Evolutionary conservation across 1,140 invertebrate genomes (phyloP), one percentile per base, ranked within the genome.

Genomic region (Ctenoplectra terminalis): DNA sequence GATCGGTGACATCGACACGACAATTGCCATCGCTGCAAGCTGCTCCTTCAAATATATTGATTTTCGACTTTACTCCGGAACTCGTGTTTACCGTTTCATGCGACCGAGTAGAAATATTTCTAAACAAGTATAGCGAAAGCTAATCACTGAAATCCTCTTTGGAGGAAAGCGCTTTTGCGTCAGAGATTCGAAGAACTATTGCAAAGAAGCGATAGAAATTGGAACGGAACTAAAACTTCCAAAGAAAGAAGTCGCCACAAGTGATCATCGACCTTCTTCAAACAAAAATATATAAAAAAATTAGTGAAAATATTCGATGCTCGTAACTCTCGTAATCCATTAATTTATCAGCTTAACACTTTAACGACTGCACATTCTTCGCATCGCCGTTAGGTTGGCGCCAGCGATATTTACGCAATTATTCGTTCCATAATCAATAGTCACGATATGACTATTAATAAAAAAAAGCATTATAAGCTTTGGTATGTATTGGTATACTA

Each of bases 1-100:
- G 46, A 56, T 74, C 58, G 63, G 63, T 64, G 63, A 26, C 48
- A 37, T 29, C 60, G n/a, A 46, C 34, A 11, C 37, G 54, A 76
- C 74, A 43, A 75, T 46, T 34, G 34, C 43, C 29, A 29, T 5
- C 29, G 37, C 5, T n/a, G 8, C 54, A 13, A 13, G 6, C 52
- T 6, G 6, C 4, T 37, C 11, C 8, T 6, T 8, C 31, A 43
- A 73, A 75, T 15, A 9, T 17, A 54, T 64, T 23, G 48, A 76
- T 43, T 56, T 17, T 76, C 48, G n/a, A 7, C 7, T 20, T 3
- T 61, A 5, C 26, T 4, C 34, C 20, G 34, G 1, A 40, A 23
- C 37, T 29, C 34, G 29, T 23, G 34, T 54, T 75, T 52, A 23
- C 31, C 9, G 1, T 40, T 71, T 56, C 52, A 1, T 20, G 15